Conservation (phyloP, 2,888 invertebrate genomes). For the Stegana nigrithorax region DNA sequence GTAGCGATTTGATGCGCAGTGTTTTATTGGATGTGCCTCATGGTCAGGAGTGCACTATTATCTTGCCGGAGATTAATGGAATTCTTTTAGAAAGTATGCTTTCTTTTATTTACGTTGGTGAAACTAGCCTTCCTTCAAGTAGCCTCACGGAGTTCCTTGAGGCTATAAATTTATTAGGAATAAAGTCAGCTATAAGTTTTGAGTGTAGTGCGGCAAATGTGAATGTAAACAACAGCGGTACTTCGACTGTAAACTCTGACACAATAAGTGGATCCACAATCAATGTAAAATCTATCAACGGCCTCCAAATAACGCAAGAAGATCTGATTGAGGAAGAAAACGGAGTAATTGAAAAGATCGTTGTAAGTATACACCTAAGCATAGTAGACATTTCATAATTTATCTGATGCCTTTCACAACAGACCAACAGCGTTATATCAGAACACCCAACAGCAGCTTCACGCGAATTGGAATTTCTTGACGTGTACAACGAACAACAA, state of each 20-base stretch:
- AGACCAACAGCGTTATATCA: conserved; percentile 38
- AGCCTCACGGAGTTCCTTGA: conserved; percentile 66
- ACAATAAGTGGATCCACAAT: neutral
- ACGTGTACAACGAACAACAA: conserved; percentile 64
- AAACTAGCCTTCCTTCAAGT: conserved; percentile 61
- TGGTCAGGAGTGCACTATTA: conserved; percentile 62
- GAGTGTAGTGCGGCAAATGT: conserved; percentile 56
- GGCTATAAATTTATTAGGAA: conserved; percentile 65
- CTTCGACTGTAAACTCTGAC: conserved; percentile 27
- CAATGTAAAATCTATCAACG: conserved; percentile 39
- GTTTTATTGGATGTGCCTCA: conserved; percentile 59
- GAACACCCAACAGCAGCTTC: conserved; percentile 24
- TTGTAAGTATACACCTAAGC: conserved; percentile 31
- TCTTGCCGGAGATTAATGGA: conserved; percentile 65
- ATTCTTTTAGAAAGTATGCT: conserved; percentile 62
- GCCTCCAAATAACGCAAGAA: conserved; percentile 56
- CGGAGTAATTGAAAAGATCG: conserved; percentile 23
- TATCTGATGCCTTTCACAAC: no score
- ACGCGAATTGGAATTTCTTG: conserved; percentile 63
- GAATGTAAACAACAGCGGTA: conserved; percentile 25
- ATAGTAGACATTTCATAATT: no score
- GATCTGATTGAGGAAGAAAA: conserved; percentile 55
- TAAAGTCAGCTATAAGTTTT: conserved; percentile 67
- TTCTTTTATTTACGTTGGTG: conserved; percentile 66
- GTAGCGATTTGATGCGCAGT: conserved; percentile 64